Conservation (phyloP, 2,888 invertebrate species). For the Atethmia centrago region DNA sequence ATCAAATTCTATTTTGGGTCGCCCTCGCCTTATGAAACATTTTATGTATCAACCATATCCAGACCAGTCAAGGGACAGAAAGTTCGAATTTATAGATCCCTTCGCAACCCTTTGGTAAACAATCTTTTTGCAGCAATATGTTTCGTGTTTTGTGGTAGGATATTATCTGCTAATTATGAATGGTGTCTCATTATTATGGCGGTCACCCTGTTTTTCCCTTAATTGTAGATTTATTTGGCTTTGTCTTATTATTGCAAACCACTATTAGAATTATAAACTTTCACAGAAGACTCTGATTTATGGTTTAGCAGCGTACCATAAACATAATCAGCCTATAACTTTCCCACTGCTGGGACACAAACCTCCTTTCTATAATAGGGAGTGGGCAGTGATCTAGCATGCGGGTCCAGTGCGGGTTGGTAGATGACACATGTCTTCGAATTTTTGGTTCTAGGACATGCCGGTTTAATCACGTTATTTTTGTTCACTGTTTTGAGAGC, state of each 20-base stretch:
- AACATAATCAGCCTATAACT: too few relatives aligned
- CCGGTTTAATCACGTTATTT: too few relatives aligned
- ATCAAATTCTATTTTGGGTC: not conserved
- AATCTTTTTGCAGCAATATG: constrained; percentile 12
- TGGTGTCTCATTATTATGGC: not conserved
- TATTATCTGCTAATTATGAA: constrained; percentile 1
- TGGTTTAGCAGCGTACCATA: not conserved
- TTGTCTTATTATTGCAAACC: not conserved
- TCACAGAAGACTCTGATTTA: not conserved
- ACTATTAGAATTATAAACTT: not conserved
- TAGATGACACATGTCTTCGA: too few relatives aligned
- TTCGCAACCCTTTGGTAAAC: not conserved
- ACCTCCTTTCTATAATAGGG: too few relatives aligned
- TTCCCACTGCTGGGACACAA: too few relatives aligned
- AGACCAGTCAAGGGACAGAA: constrained; percentile 1
- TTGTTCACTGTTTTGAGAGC: too few relatives aligned
- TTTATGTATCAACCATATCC: not conserved
- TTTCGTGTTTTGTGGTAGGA: constrained; percentile 1
- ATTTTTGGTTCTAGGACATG: too few relatives aligned
- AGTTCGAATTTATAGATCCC: constrained; percentile 7
- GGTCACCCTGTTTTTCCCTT: not conserved
- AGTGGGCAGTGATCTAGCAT: too few relatives aligned
- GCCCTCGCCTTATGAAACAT: not conserved
- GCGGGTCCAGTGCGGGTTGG: too few relatives aligned
- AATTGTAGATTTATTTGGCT: not conserved